Evolutionary conservation across 92 coral and sea anemone genomes (phyloP).

Genomic region (Pocillopora grandis): DNA sequence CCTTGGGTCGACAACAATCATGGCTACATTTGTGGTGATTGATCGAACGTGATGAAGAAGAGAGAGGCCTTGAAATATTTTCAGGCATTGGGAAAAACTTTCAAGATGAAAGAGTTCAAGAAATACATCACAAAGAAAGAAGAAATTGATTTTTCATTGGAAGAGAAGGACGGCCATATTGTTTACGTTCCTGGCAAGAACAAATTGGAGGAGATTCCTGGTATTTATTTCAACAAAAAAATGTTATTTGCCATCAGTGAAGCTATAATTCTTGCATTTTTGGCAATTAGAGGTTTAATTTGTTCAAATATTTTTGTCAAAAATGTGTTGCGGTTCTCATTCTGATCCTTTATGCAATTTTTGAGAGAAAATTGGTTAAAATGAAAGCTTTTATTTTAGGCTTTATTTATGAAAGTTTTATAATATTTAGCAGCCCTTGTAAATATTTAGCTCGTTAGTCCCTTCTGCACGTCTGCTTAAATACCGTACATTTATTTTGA

Average conservation of each 20-base stretch:
- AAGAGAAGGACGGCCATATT: slow-evolving; percentile 70
- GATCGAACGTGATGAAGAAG: neutral
- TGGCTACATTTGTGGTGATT: neutral
- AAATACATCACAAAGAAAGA: slow-evolving; percentile 35
- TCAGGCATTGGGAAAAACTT: neutral
- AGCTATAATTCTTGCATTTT: neutral
- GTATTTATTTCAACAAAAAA: neutral
- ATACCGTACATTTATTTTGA: too few species aligned
- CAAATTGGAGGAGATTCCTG: slow-evolving; percentile 20
- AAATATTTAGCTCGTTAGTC: too few species aligned
- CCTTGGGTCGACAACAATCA: too few species aligned
- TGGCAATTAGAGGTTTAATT: neutral
- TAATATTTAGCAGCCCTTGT: too few species aligned
- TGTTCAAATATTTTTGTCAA: too few species aligned
- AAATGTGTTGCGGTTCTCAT: too few species aligned
- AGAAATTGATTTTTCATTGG: slow-evolving; percentile 55
- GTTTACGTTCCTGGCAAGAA: slow-evolving; percentile 36
- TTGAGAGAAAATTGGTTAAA: too few species aligned
- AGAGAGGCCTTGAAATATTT: neutral
- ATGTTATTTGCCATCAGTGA: neutral
- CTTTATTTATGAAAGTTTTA: too few species aligned
- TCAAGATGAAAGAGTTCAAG: slow-evolving; percentile 45
- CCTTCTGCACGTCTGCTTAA: too few species aligned
- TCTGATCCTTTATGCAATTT: too few species aligned
- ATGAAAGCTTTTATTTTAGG: too few species aligned